Percentiles rank a stretch among this genome's conserved stretches.
phyloP scores from a whole-genome alignment of 64 coral and sea anemone species.

The Actinia tenebrosa region DNA sequence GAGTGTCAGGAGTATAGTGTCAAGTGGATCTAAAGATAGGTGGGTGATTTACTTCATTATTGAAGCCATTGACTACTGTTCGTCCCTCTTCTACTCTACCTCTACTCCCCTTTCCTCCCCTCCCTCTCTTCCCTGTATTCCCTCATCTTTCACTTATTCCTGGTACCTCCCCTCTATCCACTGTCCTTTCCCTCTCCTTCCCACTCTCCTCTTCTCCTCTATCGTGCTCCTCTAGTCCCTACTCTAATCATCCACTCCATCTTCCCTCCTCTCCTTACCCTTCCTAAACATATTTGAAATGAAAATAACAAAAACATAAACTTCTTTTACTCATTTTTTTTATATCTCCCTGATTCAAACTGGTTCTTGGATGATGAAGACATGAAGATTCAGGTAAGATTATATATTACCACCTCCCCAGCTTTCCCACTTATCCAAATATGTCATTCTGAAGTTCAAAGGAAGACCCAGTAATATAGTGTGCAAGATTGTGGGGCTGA shows the following conservation, averaged over 20 bases:
- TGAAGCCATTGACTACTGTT: no score
- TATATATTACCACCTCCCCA: no score
- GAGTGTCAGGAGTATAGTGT: conserved; percentile 84
- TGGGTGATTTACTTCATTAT: background rate
- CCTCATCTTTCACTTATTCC: no score
- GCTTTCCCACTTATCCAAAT: no score
- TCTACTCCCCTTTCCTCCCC: no score
- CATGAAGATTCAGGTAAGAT: conserved; percentile 6
- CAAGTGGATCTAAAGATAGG: conserved; percentile 73
- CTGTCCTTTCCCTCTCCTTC: no score
- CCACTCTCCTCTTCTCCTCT: background rate
- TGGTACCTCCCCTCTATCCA: no score
- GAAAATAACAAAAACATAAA: background rate
- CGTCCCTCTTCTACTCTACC: no score
- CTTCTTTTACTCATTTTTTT: background rate
- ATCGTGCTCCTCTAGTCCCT: background rate
- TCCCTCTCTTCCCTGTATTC: no score
- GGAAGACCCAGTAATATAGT: background rate
- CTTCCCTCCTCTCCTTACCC: background rate
- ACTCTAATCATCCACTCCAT: background rate
- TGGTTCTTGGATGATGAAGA: background rate
- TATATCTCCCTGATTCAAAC: background rate
- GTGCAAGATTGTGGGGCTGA: no score
- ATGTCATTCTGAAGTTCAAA: no score
- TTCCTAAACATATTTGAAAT: background rate